Evolutionary conservation across 2,113 vertebrate species (phyloP), one percentile per base, ranked within the genome.

Genomic region (Dinomys branickii): DNA sequence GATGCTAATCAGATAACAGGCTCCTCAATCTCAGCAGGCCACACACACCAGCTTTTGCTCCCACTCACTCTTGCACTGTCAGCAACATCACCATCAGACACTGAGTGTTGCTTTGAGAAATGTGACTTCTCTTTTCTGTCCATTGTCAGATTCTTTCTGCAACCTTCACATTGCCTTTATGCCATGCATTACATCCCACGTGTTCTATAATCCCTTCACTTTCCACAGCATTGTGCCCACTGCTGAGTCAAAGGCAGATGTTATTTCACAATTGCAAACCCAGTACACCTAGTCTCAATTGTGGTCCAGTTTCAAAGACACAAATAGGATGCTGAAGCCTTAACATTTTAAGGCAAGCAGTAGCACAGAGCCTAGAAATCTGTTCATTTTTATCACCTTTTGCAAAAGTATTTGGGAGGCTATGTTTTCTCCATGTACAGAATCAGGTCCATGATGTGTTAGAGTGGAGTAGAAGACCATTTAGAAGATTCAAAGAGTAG

Each of bases 211-310:
- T 97, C 63, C 94, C 91, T 86, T 96, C 83, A 97, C 91, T 96
- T 96, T 95, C 89, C 93, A 93, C 80, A 95, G 93, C 78, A 7
- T 56, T 94, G 86, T 96, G 65, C 63, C 94, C 75, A 94, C 88
- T 97, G 94, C 96, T 97, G 95, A 97, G 95, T 96, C 95, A 97
- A 97, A 98, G 77, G 91, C 84, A 97, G 96, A 95, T 97, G 94
- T 88, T 96, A n/a, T 93, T 96, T 94, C 83, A 91, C 92, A 97
- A 95, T 73, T 94, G 96, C 95, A 96, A 91, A 81, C 75, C 84
- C 90, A 88, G 83, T 93, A 87, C 85, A 96, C 88, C 90, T 35
- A 93, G 30, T 84, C 63, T 96, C 93, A 96, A 93, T 96, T 96
- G 95, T 82, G 69, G 81, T 85, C 81, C 52, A 75, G 84, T 88